Base-by-base conservation (phyloP, 2,113 vertebrate species). In the Calidris pugnax region DNA sequence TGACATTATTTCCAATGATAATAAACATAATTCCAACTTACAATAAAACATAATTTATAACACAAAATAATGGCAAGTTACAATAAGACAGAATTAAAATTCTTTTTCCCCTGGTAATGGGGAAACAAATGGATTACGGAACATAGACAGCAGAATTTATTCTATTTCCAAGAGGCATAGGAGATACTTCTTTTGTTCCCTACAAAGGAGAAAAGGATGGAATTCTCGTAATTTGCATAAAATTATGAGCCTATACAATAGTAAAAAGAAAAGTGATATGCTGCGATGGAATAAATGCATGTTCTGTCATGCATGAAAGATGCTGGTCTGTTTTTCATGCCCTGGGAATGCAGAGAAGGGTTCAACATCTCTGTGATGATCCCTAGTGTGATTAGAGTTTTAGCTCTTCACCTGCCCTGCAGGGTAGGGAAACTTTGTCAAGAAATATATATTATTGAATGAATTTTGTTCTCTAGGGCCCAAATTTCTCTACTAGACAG, bases 251-350 rank as follows among this genome's bases (percentile, higher is more conserved):
- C 7, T 47, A 87, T 2, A 24, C 5, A 41, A 22, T 4, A 28
- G 24, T 55, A 22, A 55, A 51, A 55, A 57, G 78, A 35, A 8
- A 27, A 4, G 1, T 5, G 6, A 9, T 10, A 22, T 18, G 32
- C 37, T 66, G 5, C 0, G 0, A 60, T 15, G 37, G 50, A 68
- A 14, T 33, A 69, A 21, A 14, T 32, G 17, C 32, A 32, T 14
- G 13, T 43, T 35, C 69, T 26, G 24, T 68, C 50, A 41, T 3
- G 6, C 23, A 17, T 4, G 23, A 26, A 57, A 74, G 57, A 24
- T 27, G 13, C 35, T 56, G 24, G 30, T 62, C 51, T 76, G 32
- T 18, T 93, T 60, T 71, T 55, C 56, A 81, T 2, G 2, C 4
- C 16, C 17, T 66, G 33, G 26, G 33, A 57, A 53, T 26, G 24